Base-by-base conservation (phyloP, 1,140 invertebrate species). In the Drosophila pachea region DNA sequence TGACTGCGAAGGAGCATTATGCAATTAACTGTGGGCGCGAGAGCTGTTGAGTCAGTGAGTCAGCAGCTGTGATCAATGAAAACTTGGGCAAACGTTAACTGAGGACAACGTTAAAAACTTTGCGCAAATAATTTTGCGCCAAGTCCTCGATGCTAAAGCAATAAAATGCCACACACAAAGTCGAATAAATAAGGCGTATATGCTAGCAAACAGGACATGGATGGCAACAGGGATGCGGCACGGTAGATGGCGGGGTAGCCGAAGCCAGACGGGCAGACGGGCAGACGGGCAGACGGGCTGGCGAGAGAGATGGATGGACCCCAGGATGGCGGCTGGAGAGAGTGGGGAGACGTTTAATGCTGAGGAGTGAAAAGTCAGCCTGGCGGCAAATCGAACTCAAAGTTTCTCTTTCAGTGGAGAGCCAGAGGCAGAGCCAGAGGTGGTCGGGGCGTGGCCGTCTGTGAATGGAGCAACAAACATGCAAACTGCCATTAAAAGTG, bases 331-430 rank as follows among this genome's bases (percentile, higher is more conserved):
- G 59, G 40, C 58, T 48, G 40, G 36, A 63, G 49, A 68, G n/a
- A 52, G 32, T 53, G 5, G 11, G 5, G 11, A 47, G 31, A 49
- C 71, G 58, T 58, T 64, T 42, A 42, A 59, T 38, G 63, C 42
- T 38, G 42, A 56, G 67, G 38, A 78, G 62, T 78, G 58, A 84
- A 84, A 78, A 84, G 68, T 76, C 73, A 76, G 65, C 62, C 63
- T 84, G 79, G 79, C 76, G 79, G 79, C 76, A 79, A 84, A 84
- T 84, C 76, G 81, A 83, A 76, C 76, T 62, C 56, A 83, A 84
- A 84, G 68, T 83, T 83, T 84, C 54, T 43, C 65, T 59, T 63
- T 31, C 42, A 61, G 58, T 49, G 52, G 22, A 22, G 22, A n/a
- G n/a, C n/a, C n/a, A n/a, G n/a, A n/a, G n/a, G n/a, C n/a, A n/a